Percentiles rank a stretch among this genome's conserved stretches.
These are phyloP conservation scores for Mionectes olivaceus DNA, from an alignment of 2,797 vertebrate genomes.

Conservation along the genomic window DNA sequence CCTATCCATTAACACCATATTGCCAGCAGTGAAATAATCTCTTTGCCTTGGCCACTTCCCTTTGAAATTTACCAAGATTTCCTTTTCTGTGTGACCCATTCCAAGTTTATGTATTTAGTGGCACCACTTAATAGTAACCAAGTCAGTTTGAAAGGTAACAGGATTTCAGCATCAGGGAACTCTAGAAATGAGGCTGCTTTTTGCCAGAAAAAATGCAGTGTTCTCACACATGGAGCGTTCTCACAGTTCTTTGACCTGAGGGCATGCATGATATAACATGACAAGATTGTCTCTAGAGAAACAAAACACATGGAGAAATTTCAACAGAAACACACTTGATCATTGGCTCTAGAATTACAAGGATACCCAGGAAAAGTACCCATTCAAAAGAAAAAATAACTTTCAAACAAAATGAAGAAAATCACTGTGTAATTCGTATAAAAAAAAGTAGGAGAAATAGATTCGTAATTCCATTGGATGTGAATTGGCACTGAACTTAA, in stretches of 20 bases:
- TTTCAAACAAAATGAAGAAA: background rate
- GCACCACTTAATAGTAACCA: background rate
- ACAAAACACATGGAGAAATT: background rate
- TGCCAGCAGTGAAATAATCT: background rate
- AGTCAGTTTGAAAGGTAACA: background rate
- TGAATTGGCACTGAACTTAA: background rate
- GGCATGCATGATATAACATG: accelerated
- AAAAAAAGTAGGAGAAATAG: background rate
- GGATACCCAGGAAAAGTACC: background rate
- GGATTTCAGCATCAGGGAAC: background rate
- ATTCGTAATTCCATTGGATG: background rate
- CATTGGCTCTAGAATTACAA: background rate
- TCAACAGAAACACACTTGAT: background rate
- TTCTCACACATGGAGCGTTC: background rate
- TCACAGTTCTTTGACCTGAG: background rate
- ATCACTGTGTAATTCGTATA: background rate
- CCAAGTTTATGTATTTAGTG: no score
- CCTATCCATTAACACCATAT: background rate
- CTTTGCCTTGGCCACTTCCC: background rate
- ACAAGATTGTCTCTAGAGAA: background rate
- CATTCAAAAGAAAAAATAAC: background rate
- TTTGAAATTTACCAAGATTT: slow-evolving; percentile 13
- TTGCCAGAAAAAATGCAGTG: slow-evolving; percentile 33
- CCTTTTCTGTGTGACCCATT: background rate
- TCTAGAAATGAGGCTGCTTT: background rate